Base-by-base conservation (phyloP, 2,113 vertebrate species). In the Rhea pennata region DNA sequence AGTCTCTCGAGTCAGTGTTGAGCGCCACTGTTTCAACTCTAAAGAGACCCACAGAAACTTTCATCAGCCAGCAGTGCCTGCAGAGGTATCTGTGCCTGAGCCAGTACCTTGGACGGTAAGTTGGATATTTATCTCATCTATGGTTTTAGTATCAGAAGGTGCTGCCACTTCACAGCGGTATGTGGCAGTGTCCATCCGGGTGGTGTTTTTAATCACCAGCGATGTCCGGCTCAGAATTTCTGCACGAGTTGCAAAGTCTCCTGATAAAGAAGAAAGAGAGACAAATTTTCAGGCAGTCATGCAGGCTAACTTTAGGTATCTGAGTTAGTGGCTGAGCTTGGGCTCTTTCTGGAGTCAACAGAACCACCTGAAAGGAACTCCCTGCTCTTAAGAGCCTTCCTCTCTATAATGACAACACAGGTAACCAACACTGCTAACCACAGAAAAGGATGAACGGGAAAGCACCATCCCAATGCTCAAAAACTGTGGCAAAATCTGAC, bases 141-240 rank as follows among this genome's bases (percentile, higher is more conserved):
- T 99, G 94, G 98, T 98, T 87, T 99, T 99, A 33, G 98, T 98
- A 94, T 99, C 99, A 0, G 98, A 97, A 59, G 98, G 98, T 11
- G 99, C 99, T 5, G 98, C 99, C 89, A 99, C 99, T 92, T 99
- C 99, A 31, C 99, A 99, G 97, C 99, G 99, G 89, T 99, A 99
- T 27, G 98, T 97, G 39, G 99, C 99, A 0, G 98, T 99, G 97
- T 99, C 99, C 66, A 97, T 98, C 31, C 99, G 98, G 27, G 98
- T 99, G 85, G 98, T 93, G 44, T 99, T 99, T 92, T 98, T 98
- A 71, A 99, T 99, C 97, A 99, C 96, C 90, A 99, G 98, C 6
- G 99, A 99, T 0, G 99, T 99, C 44, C 98, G 98, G 90, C 99
- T 98, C 96, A 98, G 96, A 16, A 99, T 98, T 82, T 98, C 98